Conservation (phyloP, 2,888 invertebrate genomes). For the Monopis laevigella region DNA sequence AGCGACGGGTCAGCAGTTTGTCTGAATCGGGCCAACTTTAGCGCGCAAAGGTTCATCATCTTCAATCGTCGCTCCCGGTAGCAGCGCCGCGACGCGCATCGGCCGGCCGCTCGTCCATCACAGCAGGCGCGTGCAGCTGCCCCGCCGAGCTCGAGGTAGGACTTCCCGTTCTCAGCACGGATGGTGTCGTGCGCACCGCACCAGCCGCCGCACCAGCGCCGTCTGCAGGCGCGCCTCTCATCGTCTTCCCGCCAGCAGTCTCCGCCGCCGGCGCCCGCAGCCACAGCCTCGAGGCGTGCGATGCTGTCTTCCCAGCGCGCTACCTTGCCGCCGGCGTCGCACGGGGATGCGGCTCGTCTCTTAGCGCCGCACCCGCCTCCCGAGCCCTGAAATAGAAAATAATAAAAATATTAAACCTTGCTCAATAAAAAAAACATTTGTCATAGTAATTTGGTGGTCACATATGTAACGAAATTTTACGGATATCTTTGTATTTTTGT, state of each 20-base stretch:
- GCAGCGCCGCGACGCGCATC: constrained; percentile 84
- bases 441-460: too few relatives aligned
- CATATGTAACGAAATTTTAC: too few relatives aligned
- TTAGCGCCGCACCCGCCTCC: constrained; percentile 59
- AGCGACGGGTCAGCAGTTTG: constrained; percentile 91
- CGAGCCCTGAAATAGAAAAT: constrained; percentile 54
- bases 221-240: constrained; percentile 60
- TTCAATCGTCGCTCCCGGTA: constrained; percentile 87
- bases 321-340: constrained; percentile 55
- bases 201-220: constrained; percentile 67
- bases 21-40: constrained; percentile 86
- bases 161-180: constrained; percentile 90
- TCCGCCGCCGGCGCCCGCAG: constrained; percentile 72
- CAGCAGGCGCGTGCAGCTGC: constrained; percentile 81
- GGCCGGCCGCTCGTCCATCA: constrained; percentile 76
- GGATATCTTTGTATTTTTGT: too few relatives aligned
- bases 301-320: constrained; percentile 64
- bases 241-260: constrained; percentile 66
- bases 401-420: not conserved
- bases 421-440: too few relatives aligned
- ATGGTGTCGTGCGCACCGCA: constrained; percentile 79
- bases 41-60: constrained; percentile 91
- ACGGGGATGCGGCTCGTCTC: constrained; percentile 59
- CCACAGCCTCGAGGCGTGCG: constrained; percentile 61
- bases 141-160: constrained; percentile 86